Base-by-base conservation (phyloP, 1,140 invertebrate genomes). In the Schlechtendalia chinensis region DNA sequence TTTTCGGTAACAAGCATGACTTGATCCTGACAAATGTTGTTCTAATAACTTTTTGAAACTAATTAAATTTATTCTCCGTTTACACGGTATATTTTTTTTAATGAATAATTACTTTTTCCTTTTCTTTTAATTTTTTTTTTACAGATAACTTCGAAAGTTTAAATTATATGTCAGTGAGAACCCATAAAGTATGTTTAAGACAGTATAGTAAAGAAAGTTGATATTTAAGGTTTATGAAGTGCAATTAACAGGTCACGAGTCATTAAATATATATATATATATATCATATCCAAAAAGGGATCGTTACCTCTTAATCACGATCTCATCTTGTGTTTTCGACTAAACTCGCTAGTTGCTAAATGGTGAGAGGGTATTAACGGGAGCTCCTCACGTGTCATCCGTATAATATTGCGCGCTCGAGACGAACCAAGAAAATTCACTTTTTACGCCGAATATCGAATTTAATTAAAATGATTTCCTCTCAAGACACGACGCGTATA, bases 391-490 rank as follows among this genome's bases (percentile, higher is more conserved):
- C 32, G 32, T 8, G 32, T 8, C 32, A 4, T 8, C 8, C 32
- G 27, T 16, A 14, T 19, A 54, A 54, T 54, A 54, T 54, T 4
- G 11, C 29, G 17, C 19, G 4, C 59, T 5, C 19, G 19, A 65
- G 47, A 27, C 67, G 17, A n/a, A 29, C 22, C 27, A 72, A 72
- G 11, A 54, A 19, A 53, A 56, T 32, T 32, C 19, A n/a, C 17
- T 56, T 74, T 54, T 74, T 74, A 56, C 27, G 22, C 24, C 8
- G n/a, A n/a, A 56, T 56, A 12, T 32, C 22, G 53, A 17, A 56
- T 56, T 74, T 50, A 74, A 74, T 74, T 32, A 74, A 32, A 56
- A 74, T 74, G 8, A 54, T 74, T 56, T 74, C 5, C 50, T 56
- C 24, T 69, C 10, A n/a, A 72, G 69, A 54, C 47, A 1, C 19